A percentile compares a stretch with the other conserved stretches of the same genome.
Conservation (phyloP, 2,888 invertebrate species). For the Mamestra brassicae region DNA sequence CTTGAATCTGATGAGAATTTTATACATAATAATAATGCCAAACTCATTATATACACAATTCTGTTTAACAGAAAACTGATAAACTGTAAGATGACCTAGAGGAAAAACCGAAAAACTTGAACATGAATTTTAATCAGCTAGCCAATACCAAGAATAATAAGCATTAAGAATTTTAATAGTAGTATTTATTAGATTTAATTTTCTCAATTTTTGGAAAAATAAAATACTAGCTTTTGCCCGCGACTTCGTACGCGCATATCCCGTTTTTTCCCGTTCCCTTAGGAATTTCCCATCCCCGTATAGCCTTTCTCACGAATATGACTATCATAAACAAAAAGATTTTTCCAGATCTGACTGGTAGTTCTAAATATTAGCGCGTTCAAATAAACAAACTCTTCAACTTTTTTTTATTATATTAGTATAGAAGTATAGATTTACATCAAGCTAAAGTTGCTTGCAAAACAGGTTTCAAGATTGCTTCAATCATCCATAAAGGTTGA, state of each 20-base stretch:
- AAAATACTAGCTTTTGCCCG: neutral
- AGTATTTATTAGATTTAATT: neutral
- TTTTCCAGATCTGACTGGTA: no score
- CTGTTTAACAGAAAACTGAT: neutral
- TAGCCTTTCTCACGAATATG: no score
- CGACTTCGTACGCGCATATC: no score
- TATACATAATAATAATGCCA: neutral
- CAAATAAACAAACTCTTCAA: no score
- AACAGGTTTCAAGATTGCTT: conserved; percentile 29
- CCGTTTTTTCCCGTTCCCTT: no score
- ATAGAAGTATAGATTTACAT: no score
- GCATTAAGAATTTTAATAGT: neutral
- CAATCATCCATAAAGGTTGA: neutral
- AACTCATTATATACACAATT: neutral
- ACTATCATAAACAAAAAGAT: no score
- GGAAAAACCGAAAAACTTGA: neutral
- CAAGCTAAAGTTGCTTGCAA: neutral
- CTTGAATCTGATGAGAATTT: neutral
- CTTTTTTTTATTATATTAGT: no score
- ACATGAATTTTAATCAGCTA: conserved; percentile 14
- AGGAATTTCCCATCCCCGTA: no score
- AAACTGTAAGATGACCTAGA: neutral
- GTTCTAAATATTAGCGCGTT: no score
- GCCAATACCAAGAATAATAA: conserved; percentile 8
- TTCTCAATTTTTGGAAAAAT: neutral